Percentiles rank a stretch among this genome's conserved stretches.
These are phyloP conservation scores for Acrobasis repandana DNA, from an alignment of 2,888 invertebrate genomes.

Conservation along the genomic window DNA sequence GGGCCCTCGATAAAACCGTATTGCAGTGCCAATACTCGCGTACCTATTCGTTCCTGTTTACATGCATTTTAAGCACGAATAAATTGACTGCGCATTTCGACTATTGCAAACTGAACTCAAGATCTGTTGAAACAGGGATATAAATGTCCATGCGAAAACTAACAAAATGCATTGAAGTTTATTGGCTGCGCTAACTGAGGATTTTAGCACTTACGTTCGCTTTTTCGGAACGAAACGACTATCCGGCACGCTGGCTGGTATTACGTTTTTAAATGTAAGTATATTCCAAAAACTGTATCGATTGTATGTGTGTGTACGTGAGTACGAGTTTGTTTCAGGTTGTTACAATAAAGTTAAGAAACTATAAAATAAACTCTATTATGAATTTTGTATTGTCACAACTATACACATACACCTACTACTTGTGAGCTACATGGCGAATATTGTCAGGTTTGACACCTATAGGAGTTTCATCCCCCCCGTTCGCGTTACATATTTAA, in stretches of 20 bases:
- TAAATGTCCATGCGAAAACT: slow-evolving; percentile 20
- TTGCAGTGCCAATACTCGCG: slow-evolving; percentile 45
- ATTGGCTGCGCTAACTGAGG: slow-evolving; percentile 20
- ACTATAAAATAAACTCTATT: no score
- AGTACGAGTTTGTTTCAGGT: no score
- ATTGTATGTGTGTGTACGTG: no score
- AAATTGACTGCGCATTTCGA: slow-evolving; percentile 47
- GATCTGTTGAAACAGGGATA: slow-evolving; percentile 27
- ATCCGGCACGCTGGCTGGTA: not conserved
- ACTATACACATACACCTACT: no score
- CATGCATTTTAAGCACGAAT: slow-evolving; percentile 56
- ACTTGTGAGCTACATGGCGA: no score
- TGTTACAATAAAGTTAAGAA: no score
- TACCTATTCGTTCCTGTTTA: slow-evolving; percentile 41
- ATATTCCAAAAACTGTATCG: not conserved
- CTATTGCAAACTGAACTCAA: slow-evolving; percentile 40
- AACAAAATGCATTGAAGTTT: slow-evolving; percentile 27
- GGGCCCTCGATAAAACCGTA: slow-evolving; percentile 53
- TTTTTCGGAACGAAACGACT: not conserved
- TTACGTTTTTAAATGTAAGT: not conserved
- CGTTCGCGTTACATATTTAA: no score
- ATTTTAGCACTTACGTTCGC: slow-evolving; percentile 5
- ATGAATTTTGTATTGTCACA: no score
- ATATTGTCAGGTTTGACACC: no score
- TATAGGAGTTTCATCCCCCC: no score